phyloP scores from a whole-genome alignment of 2,113 vertebrate genomes.

The Empidonax traillii region DNA sequence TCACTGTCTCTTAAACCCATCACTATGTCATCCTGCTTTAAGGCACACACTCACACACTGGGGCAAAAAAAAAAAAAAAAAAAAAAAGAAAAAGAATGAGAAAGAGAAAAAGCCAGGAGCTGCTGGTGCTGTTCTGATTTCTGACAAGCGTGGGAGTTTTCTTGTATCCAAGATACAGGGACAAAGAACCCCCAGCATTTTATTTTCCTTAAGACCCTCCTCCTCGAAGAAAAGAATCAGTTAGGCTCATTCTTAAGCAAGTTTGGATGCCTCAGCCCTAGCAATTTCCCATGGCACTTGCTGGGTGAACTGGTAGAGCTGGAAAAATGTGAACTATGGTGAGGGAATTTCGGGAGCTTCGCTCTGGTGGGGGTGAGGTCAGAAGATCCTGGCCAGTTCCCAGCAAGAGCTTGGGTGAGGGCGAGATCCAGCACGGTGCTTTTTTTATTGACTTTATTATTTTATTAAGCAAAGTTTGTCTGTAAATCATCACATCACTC shows the following conservation, averaged over 20 bases:
- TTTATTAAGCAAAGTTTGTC: background rate
- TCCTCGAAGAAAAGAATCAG: conserved; percentile 40
- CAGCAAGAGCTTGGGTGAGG: conserved; percentile 31
- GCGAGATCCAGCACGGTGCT: background rate
- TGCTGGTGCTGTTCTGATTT: conserved; percentile 40
- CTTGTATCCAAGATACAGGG: conserved; percentile 62
- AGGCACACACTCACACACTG: background rate
- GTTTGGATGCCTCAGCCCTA: background rate
- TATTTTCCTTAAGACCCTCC: conserved; percentile 57
- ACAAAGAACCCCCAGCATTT: conserved; percentile 67
- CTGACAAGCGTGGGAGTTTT: conserved; percentile 69
- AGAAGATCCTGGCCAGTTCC: conserved; percentile 12
- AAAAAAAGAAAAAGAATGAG: background rate
- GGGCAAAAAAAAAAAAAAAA: rapidly evolving
- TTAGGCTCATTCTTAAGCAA: conserved; percentile 33
- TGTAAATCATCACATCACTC: background rate
- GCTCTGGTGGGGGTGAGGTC: background rate
- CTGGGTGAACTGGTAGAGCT: background rate
- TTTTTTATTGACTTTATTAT: background rate
- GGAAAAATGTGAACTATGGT: conserved; percentile 47
- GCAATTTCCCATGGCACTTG: conserved; percentile 34
- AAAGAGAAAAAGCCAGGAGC: conserved; percentile 5
- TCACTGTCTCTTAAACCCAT: conserved; percentile 19
- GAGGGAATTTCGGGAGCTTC: conserved; percentile 38
- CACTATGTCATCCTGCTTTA: background rate